Evolutionary conservation across 2,113 vertebrate genomes (phyloP), one percentile per base, ranked within the genome.

Genomic region (Sylvietta virens): DNA sequence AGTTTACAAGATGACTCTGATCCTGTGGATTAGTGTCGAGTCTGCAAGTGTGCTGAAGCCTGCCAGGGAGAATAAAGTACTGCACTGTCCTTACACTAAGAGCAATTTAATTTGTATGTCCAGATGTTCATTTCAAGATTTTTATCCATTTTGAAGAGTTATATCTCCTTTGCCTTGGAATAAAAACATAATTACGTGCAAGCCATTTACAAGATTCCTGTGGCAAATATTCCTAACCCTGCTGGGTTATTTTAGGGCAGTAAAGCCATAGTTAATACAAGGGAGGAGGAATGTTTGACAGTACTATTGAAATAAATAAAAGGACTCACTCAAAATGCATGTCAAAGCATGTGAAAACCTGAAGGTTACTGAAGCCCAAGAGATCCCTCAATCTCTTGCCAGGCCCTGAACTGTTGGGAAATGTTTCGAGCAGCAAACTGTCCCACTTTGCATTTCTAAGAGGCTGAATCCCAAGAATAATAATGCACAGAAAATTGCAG

Each of bases 71-170:
- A 95, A 94, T 93, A 92, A 96, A 93, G 88, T n/a, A 5, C 90
- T 76, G 45, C 1, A 83, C 90, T 86, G 90, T 86, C 95, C 93
- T 93, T 88, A 94, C 48, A 64, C 82, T 95, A 79, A 84, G 60
- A 95, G 93, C 93, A 93, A 94, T 96, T 96, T 95, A 90, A 96
- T 95, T 94, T 92, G 82, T 81, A 81, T 78, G 80, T 93, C 96
- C 96, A 97, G 95, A 96, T 96, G 95, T 94, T 97, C 93, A 93
- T 88, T 96, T 96, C 76, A 93, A 92, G 95, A 88, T 86, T 96
- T 96, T 94, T 93, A 94, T 81, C 93, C 92, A 90, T 93, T 95
- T 57, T 96, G 86, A 95, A 96, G 95, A 91, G 86, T 91, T 95
- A 30, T 94, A 89, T 95, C 94, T 93, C 85, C 90, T 90, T 2